These are phyloP conservation scores for Crenuchus spilurus DNA, from an alignment of 2,797 vertebrate genomes.

Conservation along the genomic window DNA sequence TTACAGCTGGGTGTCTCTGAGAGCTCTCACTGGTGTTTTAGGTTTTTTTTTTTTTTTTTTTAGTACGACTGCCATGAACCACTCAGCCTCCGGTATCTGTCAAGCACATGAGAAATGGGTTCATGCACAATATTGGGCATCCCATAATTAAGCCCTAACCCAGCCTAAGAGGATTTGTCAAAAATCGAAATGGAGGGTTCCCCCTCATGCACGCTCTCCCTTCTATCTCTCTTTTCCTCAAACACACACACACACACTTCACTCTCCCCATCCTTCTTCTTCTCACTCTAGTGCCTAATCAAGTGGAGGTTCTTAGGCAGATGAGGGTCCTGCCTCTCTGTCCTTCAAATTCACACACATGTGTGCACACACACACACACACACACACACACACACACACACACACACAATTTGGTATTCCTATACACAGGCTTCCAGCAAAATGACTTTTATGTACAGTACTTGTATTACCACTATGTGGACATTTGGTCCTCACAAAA, in stretches of 20 bases:
- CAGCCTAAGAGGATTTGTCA: conserved; percentile 80
- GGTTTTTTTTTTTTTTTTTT: background rate
- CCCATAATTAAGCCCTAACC: conserved; percentile 79
- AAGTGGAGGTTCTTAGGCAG: conserved; percentile 48
- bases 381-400: background rate
- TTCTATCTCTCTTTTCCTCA: conserved; percentile 22
- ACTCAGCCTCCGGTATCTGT: conserved; percentile 50
- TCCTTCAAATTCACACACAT: conserved; percentile 26
- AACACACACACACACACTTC: conserved; percentile 35
- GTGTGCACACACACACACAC: background rate
- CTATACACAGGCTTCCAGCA: too few species aligned
- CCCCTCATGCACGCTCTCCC: conserved; percentile 39
- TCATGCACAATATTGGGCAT: conserved; percentile 62
- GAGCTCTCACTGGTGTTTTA: conserved; percentile 60
- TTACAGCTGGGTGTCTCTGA: conserved; percentile 57
- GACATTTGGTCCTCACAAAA: too few species aligned
- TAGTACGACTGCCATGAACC: conserved; percentile 4
- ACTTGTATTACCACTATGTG: too few species aligned
- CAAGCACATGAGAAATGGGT: conserved; percentile 64
- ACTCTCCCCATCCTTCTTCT: conserved; percentile 24
- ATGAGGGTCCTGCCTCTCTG: conserved; percentile 38
- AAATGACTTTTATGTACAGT: too few species aligned
- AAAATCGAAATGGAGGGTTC: conserved; percentile 73
- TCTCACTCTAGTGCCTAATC: conserved; percentile 47
- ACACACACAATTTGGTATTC: too few species aligned